A percentile compares a stretch with the other conserved stretches of the same genome.
Conservation (phyloP, 2,888 invertebrate species). For the Phanerotoma sp. region DNA sequence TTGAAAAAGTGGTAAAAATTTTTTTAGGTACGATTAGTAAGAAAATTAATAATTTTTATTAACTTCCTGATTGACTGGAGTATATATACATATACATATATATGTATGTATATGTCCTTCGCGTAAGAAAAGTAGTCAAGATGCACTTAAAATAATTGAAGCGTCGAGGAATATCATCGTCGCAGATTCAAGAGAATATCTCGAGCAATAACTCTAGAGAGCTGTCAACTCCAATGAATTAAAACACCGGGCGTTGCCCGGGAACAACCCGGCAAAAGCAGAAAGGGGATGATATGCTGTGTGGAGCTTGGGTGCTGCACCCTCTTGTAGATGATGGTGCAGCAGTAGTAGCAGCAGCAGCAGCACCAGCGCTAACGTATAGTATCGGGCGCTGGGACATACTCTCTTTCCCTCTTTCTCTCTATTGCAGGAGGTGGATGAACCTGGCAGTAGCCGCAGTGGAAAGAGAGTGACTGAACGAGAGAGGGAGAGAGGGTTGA, state of each 20-base stretch:
- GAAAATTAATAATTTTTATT: too few species aligned
- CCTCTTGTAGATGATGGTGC: constrained; percentile 3
- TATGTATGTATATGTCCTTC: neutral
- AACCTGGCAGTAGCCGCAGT: constrained; percentile 14
- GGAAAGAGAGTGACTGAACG: constrained; percentile 7
- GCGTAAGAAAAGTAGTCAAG: neutral
- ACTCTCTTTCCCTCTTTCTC: too few species aligned
- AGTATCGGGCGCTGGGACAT: neutral
- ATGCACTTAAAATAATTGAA: constrained; percentile 13
- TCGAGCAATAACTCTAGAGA: constrained; percentile 10
- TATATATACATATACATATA: neutral
- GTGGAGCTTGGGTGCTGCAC: neutral
- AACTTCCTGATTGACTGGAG: too few species aligned
- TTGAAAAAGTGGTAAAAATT: too few species aligned
- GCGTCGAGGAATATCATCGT: neutral
- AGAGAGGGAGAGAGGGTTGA: constrained; percentile 1
- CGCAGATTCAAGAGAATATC: constrained; percentile 1
- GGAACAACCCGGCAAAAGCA: constrained; percentile 16
- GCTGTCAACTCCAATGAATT: constrained; percentile 22
- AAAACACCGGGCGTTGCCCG: constrained; percentile 17
- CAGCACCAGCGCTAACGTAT: neutral
- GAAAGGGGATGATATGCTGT: neutral
- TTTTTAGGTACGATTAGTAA: too few species aligned
- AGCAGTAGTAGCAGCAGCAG: neutral
- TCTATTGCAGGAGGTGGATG: constrained; percentile 21